Base-by-base conservation (phyloP, 2,113 vertebrate genomes). In the Periophthalmus modestus region DNA sequence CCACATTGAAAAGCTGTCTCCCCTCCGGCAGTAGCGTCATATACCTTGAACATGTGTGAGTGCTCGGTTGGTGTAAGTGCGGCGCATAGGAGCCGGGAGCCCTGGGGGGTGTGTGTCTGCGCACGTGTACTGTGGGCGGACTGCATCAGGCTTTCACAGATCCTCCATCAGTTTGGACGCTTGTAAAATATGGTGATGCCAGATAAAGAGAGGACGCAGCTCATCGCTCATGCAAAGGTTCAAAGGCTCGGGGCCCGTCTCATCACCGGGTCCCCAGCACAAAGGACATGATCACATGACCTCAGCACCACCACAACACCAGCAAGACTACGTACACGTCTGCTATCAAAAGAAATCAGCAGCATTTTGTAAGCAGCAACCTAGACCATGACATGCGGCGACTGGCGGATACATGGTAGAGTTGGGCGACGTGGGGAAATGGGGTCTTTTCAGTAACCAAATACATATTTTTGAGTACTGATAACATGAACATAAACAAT, bases 141-240 rank as follows among this genome's bases (percentile, higher is more conserved):
- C 16, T 80, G 74, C 71, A 81, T 82, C 69, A 9, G 72, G 58
- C 5, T 75, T 81, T 83, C 77, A 85, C 77, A 46, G 74, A 72
- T n/a, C 62, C 62, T 78, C 66, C 14, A 76, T 75, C 66, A 10
- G 80, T 82, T 84, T 78, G 84, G 69, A 76, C 80, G 50, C 74
- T 85, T 84, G 84, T 79, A 81, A 86, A 90, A 89, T 87, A 89
- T 84, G 85, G 82, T 84, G 83, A 87, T 86, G 88, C 86, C 80
- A 78, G 80, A 78, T 78, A 84, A 71, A 80, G 85, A 80, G 79
- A 85, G 71, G 80, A 83, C 80, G 83, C 62, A 62, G 81, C 91
- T 89, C 88, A 91, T 91, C 88, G 88, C 71, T 66, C 46, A 90
- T 91, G 87, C 88, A 89, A 80, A 87, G 85, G 89, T 90, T 92